Percentiles rank a stretch among this genome's conserved stretches.
These are phyloP conservation scores for Anthrax anthrax DNA, from an alignment of 2,888 invertebrate species.

Conservation along the genomic window DNA sequence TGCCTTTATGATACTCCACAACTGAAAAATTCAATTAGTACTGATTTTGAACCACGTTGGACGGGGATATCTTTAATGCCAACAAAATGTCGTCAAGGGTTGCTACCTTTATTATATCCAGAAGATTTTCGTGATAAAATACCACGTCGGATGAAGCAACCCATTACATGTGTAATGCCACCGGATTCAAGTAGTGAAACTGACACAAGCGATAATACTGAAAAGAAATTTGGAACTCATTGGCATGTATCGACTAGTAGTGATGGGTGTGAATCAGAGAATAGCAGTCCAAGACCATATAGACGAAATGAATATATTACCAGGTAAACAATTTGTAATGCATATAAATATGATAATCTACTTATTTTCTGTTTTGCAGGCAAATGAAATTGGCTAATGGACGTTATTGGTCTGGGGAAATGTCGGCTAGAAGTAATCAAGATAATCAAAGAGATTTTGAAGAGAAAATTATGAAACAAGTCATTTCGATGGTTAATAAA, in stretches of 20 bases:
- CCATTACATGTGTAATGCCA: constrained; percentile 13
- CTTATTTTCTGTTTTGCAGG: constrained; percentile 2
- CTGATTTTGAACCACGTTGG: constrained; percentile 23
- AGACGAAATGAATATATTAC: constrained; percentile 2
- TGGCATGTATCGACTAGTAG: constrained; percentile 26
- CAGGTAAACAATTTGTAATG: constrained; percentile 1
- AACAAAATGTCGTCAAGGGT: constrained; percentile 28
- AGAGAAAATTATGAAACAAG: constrained; percentile 51
- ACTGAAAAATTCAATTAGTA: constrained; percentile 16
- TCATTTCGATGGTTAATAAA: constrained; percentile 27
- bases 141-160: constrained; percentile 16
- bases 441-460: constrained; percentile 76
- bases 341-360: background rate
- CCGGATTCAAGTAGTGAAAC: constrained; percentile 31
- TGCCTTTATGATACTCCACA: constrained; percentile 26
- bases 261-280: constrained; percentile 34
- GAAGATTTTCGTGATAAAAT: constrained; percentile 16
- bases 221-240: constrained; percentile 8
- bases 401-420: constrained; percentile 58
- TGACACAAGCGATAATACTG: constrained; percentile 3
- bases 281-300: constrained; percentile 16
- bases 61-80: constrained; percentile 28
- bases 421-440: constrained; percentile 72
- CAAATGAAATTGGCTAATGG: constrained; percentile 31
- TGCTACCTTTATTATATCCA: constrained; percentile 25